phyloP scores from a whole-genome alignment of 2,797 vertebrate species.

The Furcifer pardalis region DNA sequence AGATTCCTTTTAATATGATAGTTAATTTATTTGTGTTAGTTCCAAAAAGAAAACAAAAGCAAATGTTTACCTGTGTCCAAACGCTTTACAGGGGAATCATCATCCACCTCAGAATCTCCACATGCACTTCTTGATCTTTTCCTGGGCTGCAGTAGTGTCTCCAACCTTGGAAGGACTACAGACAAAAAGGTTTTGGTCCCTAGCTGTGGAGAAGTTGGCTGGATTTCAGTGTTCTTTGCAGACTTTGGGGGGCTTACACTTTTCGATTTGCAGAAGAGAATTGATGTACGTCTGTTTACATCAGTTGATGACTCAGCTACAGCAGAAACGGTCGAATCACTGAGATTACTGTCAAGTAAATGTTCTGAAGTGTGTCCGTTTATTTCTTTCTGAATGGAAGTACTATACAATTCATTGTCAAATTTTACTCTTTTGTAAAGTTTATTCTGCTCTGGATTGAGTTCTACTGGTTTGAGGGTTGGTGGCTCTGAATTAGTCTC shows the following conservation, averaged over 20 bases:
- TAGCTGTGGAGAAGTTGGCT: constrained; percentile 83
- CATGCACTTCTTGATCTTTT: constrained; percentile 92
- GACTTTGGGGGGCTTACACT: constrained; percentile 87
- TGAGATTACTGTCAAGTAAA: constrained; percentile 85
- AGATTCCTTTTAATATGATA: not conserved
- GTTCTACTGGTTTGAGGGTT: constrained; percentile 93
- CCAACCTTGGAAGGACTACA: constrained; percentile 96
- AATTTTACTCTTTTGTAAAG: constrained; percentile 83
- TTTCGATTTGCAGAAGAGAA: constrained; percentile 96
- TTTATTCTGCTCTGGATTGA: constrained; percentile 85
- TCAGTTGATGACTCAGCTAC: constrained; percentile 86
- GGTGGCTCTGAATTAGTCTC: constrained; percentile 93
- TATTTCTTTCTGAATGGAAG: constrained; percentile 85
- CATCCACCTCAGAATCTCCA: constrained; percentile 84
- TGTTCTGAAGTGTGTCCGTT: constrained; percentile 85
- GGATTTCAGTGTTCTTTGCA: constrained; percentile 79
- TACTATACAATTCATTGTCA: constrained; percentile 82
- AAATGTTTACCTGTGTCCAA: constrained; percentile 87
- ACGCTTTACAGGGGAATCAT: constrained; percentile 88
- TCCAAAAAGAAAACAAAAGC: constrained; percentile 49
- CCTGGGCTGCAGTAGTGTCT: constrained; percentile 95
- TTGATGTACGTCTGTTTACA: constrained; percentile 89
- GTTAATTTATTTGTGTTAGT: constrained; percentile 30
- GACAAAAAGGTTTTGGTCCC: constrained; percentile 97
- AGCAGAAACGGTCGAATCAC: constrained; percentile 87